phyloP scores from a whole-genome alignment of 1,140 invertebrate genomes.

The Lordiphosa stackelbergi region DNA sequence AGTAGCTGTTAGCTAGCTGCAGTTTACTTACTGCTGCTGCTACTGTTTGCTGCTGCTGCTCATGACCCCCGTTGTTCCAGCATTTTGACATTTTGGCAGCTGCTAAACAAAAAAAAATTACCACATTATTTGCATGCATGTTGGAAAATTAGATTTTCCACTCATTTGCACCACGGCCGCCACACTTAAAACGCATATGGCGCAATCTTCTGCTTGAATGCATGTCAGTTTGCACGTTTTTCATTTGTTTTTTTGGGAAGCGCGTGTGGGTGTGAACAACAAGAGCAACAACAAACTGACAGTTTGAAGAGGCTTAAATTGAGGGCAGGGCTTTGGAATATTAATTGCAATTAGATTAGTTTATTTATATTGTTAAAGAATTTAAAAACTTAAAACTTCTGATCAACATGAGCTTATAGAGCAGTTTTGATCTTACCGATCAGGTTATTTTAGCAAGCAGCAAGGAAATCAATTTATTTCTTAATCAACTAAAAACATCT shows the following conservation, averaged over 20 bases:
- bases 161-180: slow-evolving; percentile 7
- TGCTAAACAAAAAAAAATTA: too few species aligned
- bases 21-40: background rate
- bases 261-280: background rate
- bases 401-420: too few species aligned
- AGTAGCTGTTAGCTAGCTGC: background rate
- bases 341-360: too few species aligned
- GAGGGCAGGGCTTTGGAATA: too few species aligned
- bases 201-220: slow-evolving; percentile 19
- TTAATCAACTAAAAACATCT: too few species aligned
- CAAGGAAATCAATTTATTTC: too few species aligned
- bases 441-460: too few species aligned
- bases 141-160: slow-evolving; percentile 16
- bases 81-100: slow-evolving; percentile 7
- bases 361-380: too few species aligned
- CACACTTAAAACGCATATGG: slow-evolving; percentile 11
- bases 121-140: slow-evolving; percentile 1
- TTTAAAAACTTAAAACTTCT: too few species aligned
- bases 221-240: slow-evolving; percentile 6
- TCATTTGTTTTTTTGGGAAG: background rate
- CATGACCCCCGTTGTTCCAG: background rate
- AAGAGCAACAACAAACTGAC: slow-evolving; percentile 14
- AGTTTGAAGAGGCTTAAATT: slow-evolving; percentile 17
- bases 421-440: too few species aligned
- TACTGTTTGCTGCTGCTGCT: background rate